These are phyloP conservation scores for Porites lobata DNA, from an alignment of 92 coral and sea anemone species.

Conservation along the genomic window DNA sequence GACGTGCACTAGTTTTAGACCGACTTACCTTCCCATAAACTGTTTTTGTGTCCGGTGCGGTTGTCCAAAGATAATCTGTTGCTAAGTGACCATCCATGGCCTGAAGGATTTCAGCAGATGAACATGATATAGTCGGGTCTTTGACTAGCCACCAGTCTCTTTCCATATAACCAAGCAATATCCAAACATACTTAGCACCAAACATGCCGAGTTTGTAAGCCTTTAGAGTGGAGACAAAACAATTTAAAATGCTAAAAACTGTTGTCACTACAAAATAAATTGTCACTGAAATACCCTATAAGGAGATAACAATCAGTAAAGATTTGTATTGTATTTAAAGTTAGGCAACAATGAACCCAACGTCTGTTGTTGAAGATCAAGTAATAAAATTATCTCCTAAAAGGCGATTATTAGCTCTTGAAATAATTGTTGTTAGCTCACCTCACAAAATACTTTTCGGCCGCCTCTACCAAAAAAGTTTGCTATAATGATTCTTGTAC, in stretches of 20 bases:
- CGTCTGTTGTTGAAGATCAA: too few relatives aligned
- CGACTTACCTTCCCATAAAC: constrained; percentile 78
- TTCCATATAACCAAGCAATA: constrained; percentile 84
- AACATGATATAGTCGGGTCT: constrained; percentile 71
- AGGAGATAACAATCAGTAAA: too few relatives aligned
- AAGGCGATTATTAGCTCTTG: neutral
- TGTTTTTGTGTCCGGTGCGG: constrained; percentile 46
- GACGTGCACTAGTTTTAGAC: neutral
- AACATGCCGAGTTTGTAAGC: constrained; percentile 82
- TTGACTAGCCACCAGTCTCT: constrained; percentile 78
- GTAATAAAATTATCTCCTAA: neutral
- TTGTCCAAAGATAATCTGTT: constrained; percentile 81
- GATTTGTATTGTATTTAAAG: too few relatives aligned
- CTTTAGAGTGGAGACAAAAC: constrained; percentile 17
- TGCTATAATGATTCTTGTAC: constrained; percentile 85
- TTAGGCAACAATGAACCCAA: too few relatives aligned
- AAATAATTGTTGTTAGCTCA: neutral
- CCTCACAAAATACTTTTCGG: constrained; percentile 91
- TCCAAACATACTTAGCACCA: constrained; percentile 87
- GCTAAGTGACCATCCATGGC: constrained; percentile 89
- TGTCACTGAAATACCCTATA: too few relatives aligned
- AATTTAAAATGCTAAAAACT: too few relatives aligned
- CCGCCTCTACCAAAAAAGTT: constrained; percentile 89
- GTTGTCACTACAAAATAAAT: too few relatives aligned
- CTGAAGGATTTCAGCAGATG: constrained; percentile 71